phyloP scores from a whole-genome alignment of 2,113 vertebrate species.

The Campylorhamphus procurvoides region DNA sequence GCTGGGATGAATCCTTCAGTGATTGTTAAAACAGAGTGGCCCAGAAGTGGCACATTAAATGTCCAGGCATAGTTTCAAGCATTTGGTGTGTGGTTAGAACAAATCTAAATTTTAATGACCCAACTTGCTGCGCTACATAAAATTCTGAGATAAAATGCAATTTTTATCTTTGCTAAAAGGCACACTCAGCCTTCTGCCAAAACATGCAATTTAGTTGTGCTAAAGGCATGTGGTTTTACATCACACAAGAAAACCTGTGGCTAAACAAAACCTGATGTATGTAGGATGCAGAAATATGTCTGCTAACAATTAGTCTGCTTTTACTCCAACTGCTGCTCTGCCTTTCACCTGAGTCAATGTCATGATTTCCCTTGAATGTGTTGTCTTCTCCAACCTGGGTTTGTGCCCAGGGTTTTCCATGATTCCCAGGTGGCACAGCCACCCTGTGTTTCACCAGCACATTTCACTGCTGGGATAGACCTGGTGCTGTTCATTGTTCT shows the following conservation, averaged over 20 bases:
- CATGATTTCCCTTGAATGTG: background rate
- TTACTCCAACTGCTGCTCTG: background rate
- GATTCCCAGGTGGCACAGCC: no score
- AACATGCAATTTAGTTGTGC: background rate
- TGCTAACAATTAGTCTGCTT: background rate
- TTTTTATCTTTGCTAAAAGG: background rate
- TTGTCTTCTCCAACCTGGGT: no score
- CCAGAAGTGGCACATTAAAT: conserved; percentile 14
- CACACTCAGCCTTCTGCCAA: background rate
- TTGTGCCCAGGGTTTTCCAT: no score
- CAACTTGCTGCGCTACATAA: conserved; percentile 31
- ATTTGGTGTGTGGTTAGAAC: conserved; percentile 7
- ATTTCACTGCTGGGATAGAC: no score
- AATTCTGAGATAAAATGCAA: background rate
- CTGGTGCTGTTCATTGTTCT: background rate
- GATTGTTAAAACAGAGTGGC: background rate
- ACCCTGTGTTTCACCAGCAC: no score
- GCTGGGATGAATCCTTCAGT: background rate
- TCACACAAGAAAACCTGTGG: background rate
- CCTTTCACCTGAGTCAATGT: background rate
- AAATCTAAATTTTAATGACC: conserved; percentile 58
- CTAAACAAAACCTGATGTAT: background rate
- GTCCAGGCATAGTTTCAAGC: background rate
- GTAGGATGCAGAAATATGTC: background rate
- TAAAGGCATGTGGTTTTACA: background rate